Conservation (phyloP, 2,797 vertebrate genomes). For the Ammospiza maritima region DNA sequence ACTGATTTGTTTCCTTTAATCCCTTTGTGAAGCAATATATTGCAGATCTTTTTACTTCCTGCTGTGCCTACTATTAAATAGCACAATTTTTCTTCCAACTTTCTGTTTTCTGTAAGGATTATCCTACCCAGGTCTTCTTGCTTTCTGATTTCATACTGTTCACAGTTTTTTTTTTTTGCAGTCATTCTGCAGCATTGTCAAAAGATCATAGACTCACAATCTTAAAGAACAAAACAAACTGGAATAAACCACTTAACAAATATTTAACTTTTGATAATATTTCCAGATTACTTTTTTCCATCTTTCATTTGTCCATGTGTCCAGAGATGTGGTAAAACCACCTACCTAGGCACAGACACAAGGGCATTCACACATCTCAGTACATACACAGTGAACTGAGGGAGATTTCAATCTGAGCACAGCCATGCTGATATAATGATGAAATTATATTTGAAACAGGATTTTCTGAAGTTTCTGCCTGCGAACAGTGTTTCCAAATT, state of each 20-base stretch:
- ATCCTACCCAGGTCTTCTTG: not conserved
- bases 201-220: not conserved
- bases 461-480: not conserved
- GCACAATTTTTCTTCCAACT: not conserved
- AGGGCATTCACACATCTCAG: not conserved
- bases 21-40: not conserved
- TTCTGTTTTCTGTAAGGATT: not conserved
- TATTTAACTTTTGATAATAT: not conserved
- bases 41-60: not conserved
- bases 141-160: not conserved
- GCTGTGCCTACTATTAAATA: not conserved
- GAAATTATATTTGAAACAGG: not conserved
- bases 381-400: not conserved
- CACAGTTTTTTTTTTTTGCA: not conserved
- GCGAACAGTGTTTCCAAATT: not conserved
- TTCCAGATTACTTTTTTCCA: not conserved
- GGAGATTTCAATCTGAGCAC: not conserved
- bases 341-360: not conserved
- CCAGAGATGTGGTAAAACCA: not conserved
- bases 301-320: not conserved
- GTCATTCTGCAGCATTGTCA: not conserved
- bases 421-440: not conserved
- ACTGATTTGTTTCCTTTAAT: conserved; percentile 4
- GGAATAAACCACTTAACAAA: not conserved
- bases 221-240: not conserved